These are phyloP conservation scores for Rotaria magnacalcarata DNA, from an alignment of 2,888 invertebrate genomes.

Conservation along the genomic window DNA sequence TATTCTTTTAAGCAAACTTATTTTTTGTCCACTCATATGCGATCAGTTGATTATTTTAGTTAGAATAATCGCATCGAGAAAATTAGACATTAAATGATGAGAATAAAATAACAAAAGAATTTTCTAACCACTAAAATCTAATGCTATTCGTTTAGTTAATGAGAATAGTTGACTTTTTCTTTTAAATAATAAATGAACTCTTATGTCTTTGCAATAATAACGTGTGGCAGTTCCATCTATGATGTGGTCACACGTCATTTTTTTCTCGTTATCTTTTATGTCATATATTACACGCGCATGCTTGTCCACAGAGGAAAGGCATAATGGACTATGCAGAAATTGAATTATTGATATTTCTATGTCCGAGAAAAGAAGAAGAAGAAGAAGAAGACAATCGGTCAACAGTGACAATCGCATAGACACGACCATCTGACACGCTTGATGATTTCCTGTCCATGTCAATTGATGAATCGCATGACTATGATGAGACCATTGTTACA, in stretches of 20 bases:
- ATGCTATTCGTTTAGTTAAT: background rate
- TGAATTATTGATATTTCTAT: background rate
- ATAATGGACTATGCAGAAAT: background rate
- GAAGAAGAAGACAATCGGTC: background rate
- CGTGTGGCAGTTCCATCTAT: background rate
- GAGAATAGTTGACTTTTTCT: background rate
- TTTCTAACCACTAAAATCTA: background rate
- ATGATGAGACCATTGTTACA: background rate
- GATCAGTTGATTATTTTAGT: background rate
- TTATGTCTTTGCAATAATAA: background rate
- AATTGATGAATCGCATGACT: background rate
- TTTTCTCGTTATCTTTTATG: background rate
- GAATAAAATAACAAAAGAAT: background rate
- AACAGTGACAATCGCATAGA: background rate
- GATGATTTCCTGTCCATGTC: background rate
- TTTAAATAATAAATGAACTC: background rate
- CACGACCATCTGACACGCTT: conserved; percentile 16
- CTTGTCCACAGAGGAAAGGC: background rate
- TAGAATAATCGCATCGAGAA: background rate
- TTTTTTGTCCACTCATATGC: background rate
- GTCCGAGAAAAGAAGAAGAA: background rate
- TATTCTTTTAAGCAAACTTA: background rate
- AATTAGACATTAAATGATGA: no score
- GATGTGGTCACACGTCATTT: background rate
- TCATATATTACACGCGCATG: background rate